A percentile compares a stretch with the other conserved stretches of the same genome.
Conservation (phyloP, 2,113 vertebrate genomes). For the Sturnira hondurensis region DNA sequence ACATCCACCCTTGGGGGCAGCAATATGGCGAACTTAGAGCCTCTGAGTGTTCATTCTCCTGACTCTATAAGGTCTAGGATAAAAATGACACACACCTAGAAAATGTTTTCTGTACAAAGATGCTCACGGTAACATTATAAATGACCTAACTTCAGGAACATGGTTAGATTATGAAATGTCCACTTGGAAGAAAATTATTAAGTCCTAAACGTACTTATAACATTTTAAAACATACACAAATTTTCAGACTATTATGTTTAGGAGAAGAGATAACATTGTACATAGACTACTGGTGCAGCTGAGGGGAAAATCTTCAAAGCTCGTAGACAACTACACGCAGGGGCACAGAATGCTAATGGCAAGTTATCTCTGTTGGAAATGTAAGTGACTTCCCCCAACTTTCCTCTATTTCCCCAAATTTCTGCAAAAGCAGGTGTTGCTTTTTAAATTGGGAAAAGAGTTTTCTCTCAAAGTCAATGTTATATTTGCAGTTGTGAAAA, state of each 20-base stretch:
- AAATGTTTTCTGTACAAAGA: slow-evolving; percentile 30
- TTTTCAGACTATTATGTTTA: background rate
- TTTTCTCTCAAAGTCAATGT: background rate
- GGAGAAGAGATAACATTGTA: background rate
- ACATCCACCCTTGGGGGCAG: background rate
- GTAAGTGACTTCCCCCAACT: background rate
- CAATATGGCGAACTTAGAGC: background rate
- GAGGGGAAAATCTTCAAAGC: background rate
- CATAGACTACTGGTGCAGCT: background rate
- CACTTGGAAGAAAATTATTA: slow-evolving; percentile 21
- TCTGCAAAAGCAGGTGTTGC: background rate
- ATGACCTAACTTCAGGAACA: background rate
- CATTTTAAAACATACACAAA: background rate
- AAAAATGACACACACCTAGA: background rate
- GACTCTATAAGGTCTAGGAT: background rate
- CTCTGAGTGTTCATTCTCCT: background rate
- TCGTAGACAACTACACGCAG: background rate
- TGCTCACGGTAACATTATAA: background rate
- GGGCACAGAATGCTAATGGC: background rate
- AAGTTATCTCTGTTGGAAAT: background rate
- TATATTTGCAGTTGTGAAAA: background rate
- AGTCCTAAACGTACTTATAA: slow-evolving; percentile 1
- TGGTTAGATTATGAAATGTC: background rate
- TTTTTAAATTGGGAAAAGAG: background rate
- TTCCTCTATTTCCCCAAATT: slow-evolving; percentile 1